Evolutionary conservation across 2,113 vertebrate species (phyloP), one percentile per base, ranked within the genome.

Genomic region (Chaetodon auriga): DNA sequence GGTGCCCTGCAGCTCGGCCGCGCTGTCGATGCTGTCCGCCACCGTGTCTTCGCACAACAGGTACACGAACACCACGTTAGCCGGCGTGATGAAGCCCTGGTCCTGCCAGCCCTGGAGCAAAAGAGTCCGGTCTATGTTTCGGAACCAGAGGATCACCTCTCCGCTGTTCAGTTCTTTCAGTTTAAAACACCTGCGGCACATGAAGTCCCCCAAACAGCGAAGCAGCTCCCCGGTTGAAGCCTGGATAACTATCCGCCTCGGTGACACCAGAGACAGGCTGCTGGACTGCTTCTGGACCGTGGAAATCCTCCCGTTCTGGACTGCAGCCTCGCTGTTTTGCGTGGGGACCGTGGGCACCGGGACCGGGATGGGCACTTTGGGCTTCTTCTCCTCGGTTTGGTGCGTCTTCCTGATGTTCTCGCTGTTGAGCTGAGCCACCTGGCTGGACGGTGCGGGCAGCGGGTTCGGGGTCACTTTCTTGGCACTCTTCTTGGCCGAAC

Each of bases 91-190:
- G 94, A 99, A 99, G 88, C 97, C 97, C 73, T 98, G 97, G 88
- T 99, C 98, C 94, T 99, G 98, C 98, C 98, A 99, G 85, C 98
- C 98, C 90, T 99, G 98, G 77, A 99, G 90, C 89, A 99, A 93
- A 66, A 99, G 96, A 78, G 97, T 97, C 93, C 98, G 96, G 91
- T 99, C 98, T 83, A 99, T 97, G 88, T 96, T 97, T n/a, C 98
- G 96, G 93, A 99, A 98, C 98, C 98, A 99, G 74, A 97, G 95
- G 85, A 97, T 96, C 86, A 97, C 96, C 86, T 99, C 97, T 14
- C 94, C 96, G 60, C 96, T 95, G 89, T 95, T 97, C 72, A 99
- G 90, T 81, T 97, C 96, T 84, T 97, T 98, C 84, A 99, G 94
- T 72, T 96, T 96, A 85, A 93, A 97, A 95, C 98, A 99, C 82